Conservation (phyloP, 2,888 invertebrate species). For the Amiota minor region DNA sequence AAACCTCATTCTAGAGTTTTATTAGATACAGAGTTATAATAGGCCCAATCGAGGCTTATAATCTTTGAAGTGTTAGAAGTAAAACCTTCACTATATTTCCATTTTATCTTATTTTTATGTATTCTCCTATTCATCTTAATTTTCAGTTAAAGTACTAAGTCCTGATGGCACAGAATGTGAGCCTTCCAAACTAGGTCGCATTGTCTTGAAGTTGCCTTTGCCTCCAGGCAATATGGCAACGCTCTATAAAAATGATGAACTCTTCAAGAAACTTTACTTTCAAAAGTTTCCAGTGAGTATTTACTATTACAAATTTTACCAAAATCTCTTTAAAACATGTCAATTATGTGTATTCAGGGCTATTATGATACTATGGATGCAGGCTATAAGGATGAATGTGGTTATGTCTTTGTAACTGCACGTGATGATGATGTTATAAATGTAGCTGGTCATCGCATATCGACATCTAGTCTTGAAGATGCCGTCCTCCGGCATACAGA, state of each 20-base stretch:
- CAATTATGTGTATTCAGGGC: slow-evolving; percentile 54
- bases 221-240: slow-evolving; percentile 92
- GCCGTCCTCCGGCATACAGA: slow-evolving; percentile 90
- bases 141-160: slow-evolving; percentile 79
- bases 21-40: no score
- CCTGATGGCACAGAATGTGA: slow-evolving; percentile 82
- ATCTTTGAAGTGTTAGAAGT: no score
- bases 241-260: slow-evolving; percentile 85
- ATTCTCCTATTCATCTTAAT: no score
- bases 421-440: slow-evolving; percentile 95
- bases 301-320: neutral
- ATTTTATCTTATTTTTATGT: neutral
- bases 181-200: slow-evolving; percentile 84
- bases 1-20: no score
- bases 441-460: slow-evolving; percentile 93
- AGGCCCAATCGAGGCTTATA: neutral
- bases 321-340: neutral
- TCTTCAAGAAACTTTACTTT: slow-evolving; percentile 88
- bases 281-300: slow-evolving; percentile 83
- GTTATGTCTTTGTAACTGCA: slow-evolving; percentile 90
- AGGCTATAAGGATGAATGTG: slow-evolving; percentile 87
- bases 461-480: slow-evolving; percentile 92
- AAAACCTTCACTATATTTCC: neutral
- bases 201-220: slow-evolving; percentile 87
- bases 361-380: slow-evolving; percentile 94